Evolutionary conservation across 2,888 invertebrate species (phyloP).

Genomic region (Sinodicranocentrus sp.): DNA sequence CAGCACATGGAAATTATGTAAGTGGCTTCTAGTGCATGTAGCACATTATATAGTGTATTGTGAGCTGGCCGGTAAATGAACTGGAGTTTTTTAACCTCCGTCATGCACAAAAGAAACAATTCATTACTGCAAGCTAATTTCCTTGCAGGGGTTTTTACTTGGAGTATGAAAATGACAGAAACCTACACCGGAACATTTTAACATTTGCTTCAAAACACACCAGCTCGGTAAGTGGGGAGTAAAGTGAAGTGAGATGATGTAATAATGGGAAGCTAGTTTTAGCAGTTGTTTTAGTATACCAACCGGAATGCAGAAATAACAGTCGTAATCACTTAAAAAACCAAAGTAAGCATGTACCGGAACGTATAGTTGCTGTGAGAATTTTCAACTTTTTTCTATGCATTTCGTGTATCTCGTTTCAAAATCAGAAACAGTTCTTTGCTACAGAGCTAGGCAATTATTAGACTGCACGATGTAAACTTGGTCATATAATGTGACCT

Average conservation of each 20-base stretch:
- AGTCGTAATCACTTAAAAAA: neutral
- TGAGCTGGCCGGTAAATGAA: slow-evolving; percentile 49
- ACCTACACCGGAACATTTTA: neutral
- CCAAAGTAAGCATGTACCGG: slow-evolving; percentile 8
- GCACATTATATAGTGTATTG: no score
- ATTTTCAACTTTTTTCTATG: neutral
- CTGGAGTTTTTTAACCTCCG: slow-evolving; percentile 66
- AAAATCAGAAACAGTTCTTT: neutral
- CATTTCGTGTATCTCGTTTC: neutral
- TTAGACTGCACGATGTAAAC: neutral
- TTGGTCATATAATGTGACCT: neutral
- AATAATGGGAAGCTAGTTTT: no score
- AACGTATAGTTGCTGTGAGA: slow-evolving; percentile 8
- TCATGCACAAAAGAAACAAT: slow-evolving; percentile 28
- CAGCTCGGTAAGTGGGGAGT: neutral
- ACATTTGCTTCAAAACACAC: neutral
- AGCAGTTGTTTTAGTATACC: no score
- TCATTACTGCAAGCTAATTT: slow-evolving; percentile 26
- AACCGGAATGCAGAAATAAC: neutral
- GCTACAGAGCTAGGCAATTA: neutral
- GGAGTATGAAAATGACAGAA: neutral
- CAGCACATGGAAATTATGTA: no score
- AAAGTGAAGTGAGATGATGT: no score
- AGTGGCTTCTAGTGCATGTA: no score
- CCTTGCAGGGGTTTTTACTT: slow-evolving; percentile 48